phyloP scores from a whole-genome alignment of 92 coral and sea anemone species.

The Galaxea fascicularis region DNA sequence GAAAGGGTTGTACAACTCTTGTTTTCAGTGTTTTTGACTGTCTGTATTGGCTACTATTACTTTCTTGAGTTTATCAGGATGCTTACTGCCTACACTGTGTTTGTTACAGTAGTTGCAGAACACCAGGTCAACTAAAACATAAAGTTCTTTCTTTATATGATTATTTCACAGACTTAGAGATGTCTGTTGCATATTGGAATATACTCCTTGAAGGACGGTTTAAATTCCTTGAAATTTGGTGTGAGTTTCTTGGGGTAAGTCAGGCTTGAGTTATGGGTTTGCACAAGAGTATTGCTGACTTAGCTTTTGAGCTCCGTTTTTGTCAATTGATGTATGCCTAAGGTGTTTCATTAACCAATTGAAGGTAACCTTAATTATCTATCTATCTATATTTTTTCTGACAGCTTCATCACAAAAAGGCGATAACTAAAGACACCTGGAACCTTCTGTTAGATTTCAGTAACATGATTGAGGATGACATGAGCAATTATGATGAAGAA shows the following conservation, averaged over 20 bases:
- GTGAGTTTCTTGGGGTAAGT: slow-evolving; percentile 94
- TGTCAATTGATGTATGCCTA: too few relatives aligned
- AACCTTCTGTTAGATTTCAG: slow-evolving; percentile 97
- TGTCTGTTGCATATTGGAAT: slow-evolving; percentile 99
- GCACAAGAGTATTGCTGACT: too few relatives aligned
- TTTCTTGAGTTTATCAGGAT: too few relatives aligned
- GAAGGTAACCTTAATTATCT: background rate
- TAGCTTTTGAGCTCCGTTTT: too few relatives aligned
- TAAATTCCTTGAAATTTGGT: slow-evolving; percentile 97
- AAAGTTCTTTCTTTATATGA: background rate
- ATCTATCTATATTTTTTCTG: background rate
- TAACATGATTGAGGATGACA: slow-evolving; percentile 98
- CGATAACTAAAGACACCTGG: slow-evolving; percentile 99
- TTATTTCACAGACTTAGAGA: slow-evolving; percentile 81
- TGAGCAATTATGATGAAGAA: slow-evolving; percentile 98
- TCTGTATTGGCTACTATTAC: background rate
- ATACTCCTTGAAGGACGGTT: slow-evolving; percentile 87
- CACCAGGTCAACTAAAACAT: background rate
- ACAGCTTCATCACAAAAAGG: slow-evolving; percentile 96
- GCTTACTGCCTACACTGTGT: background rate
- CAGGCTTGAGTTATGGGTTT: background rate
- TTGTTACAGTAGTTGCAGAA: background rate
- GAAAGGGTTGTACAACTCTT: too few relatives aligned
- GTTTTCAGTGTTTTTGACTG: background rate
- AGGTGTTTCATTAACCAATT: background rate